These are phyloP conservation scores for Thera obeliscata DNA, from an alignment of 2,888 invertebrate species.

Conservation along the genomic window DNA sequence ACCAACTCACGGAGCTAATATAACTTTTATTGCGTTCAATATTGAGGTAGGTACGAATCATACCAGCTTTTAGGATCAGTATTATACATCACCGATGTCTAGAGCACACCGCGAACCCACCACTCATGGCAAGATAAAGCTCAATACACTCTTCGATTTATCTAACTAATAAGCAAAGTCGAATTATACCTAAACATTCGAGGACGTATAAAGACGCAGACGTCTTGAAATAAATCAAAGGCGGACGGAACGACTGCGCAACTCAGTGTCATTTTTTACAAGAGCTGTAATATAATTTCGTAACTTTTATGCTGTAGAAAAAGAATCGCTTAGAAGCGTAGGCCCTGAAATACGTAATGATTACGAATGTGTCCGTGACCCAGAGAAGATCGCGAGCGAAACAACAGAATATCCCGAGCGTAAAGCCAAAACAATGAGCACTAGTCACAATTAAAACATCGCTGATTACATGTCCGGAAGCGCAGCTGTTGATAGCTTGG, in stretches of 20 bases:
- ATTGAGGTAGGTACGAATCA: neutral
- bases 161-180: neutral
- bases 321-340: neutral
- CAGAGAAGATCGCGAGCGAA: neutral
- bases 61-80: neutral
- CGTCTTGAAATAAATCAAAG: too few relatives aligned
- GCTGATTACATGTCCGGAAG: constrained; percentile 17
- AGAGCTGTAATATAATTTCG: too few relatives aligned
- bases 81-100: neutral
- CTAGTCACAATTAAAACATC: constrained; percentile 14
- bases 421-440: constrained; percentile 4
- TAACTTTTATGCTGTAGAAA: neutral
- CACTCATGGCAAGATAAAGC: neutral
- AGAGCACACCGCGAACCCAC: too few relatives aligned
- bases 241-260: too few relatives aligned
- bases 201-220: too few relatives aligned
- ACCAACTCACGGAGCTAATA: constrained; percentile 17
- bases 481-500: constrained; percentile 6
- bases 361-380: neutral
- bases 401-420: neutral
- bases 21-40: constrained; percentile 16
- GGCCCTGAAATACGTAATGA: neutral
- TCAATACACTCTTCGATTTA: neutral
- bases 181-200: neutral
- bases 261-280: too few relatives aligned